These are phyloP conservation scores for Spinus olivaceus DNA, from an alignment of 2,797 vertebrate genomes.

Conservation along the genomic window DNA sequence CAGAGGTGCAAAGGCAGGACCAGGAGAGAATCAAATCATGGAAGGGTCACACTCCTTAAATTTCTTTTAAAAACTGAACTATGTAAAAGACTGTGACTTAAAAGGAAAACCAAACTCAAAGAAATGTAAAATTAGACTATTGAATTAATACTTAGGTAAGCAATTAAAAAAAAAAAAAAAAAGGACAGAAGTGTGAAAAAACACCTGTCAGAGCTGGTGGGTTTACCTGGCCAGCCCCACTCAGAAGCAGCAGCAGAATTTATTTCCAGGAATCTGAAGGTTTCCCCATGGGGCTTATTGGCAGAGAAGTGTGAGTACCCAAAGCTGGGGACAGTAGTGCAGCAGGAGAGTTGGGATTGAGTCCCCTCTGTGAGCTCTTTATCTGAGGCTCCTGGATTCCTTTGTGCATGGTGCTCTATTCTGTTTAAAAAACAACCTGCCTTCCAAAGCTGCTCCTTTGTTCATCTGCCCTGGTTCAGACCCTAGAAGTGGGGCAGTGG, in stretches of 20 bases:
- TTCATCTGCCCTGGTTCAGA: background rate
- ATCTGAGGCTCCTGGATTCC: background rate
- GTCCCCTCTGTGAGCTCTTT: background rate
- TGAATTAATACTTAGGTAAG: background rate
- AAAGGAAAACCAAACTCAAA: background rate
- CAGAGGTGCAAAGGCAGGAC: background rate
- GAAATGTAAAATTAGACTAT: background rate
- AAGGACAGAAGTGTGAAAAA: background rate
- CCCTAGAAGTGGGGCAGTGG: background rate
- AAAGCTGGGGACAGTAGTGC: rapidly evolving
- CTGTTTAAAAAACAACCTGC: background rate
- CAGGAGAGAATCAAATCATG: rapidly evolving
- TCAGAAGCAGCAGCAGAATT: background rate
- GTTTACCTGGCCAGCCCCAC: background rate
- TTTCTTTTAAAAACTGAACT: background rate
- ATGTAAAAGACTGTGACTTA: background rate
- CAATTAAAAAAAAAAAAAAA: background rate
- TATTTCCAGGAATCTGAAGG: background rate
- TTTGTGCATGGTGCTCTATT: background rate
- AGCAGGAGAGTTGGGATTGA: background rate
- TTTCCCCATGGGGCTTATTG: rapidly evolving
- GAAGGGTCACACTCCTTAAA: rapidly evolving
- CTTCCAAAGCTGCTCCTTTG: background rate
- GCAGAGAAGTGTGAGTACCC: background rate
- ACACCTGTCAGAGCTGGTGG: rapidly evolving